Evolutionary conservation across 1,140 invertebrate species (phyloP), one percentile per base, ranked within the genome.

Genomic region (Gonioctena quinquepunctata): DNA sequence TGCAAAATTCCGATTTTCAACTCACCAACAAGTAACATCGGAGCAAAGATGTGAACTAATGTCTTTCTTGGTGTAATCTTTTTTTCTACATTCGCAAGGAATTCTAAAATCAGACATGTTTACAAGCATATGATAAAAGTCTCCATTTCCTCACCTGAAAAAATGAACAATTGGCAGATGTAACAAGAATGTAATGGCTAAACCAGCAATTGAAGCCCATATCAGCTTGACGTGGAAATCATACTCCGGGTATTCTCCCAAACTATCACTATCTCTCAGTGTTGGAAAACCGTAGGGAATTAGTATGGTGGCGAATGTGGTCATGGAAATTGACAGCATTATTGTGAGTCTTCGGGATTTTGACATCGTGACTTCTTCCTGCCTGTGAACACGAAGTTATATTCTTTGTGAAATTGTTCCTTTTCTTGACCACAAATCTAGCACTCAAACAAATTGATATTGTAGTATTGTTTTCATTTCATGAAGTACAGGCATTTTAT

Each of bases 241-340:
- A 49, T 65, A 70, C 3, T 54, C 60, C 19, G 62, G 16, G 3
- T 23, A 66, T 11, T 65, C 25, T 56, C 71, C 73, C 28, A 75
- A 67, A 6, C 42, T 65, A 22, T 75, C 73, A 18, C 60, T 70
- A 49, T 67, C 48, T 42, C 68, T 48, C 16, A 77, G 68, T 26
- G 18, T 54, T 0, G 76, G 76, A 11, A 56, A 18, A 27, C 23
- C 23, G 52, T 73, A 74, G 8, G 74, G 25, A 13, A 69, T 50
- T 22, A 77, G 42, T 8, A 48, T 61, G 13, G 71, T 16, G 6
- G 64, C 18, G 62, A 66, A 74, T 6, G 67, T 76, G 1, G 66
- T 65, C 26, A 74, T 23, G 13, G 76, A 28, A 48, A 48, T 66
- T 1, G 70, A 74, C 22, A 76, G 69, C 19, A 76, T 64, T 13